Evolutionary conservation across 2,113 vertebrate species (phyloP).

Genomic region (Pipa parva): DNA sequence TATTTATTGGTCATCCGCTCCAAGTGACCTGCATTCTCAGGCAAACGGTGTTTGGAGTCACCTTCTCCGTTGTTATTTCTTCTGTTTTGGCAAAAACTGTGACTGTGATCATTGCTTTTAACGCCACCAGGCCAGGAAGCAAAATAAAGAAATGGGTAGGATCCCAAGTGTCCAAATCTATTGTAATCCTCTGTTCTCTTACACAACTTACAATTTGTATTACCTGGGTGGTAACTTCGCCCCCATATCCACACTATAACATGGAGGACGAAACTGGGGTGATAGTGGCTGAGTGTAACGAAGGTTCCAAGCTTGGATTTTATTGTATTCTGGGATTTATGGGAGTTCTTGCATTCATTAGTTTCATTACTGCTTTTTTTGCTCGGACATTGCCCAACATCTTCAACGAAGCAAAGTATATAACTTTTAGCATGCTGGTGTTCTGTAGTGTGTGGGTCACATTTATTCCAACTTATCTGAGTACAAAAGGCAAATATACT

Average conservation of each 20-base stretch:
- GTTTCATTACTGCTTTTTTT: slow-evolving; percentile 29
- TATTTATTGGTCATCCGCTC: slow-evolving; percentile 29
- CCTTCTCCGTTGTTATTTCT: slow-evolving; percentile 37
- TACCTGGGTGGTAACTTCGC: slow-evolving; percentile 14
- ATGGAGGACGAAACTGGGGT: background rate
- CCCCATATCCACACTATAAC: slow-evolving; percentile 13
- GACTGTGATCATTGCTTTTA: slow-evolving; percentile 39
- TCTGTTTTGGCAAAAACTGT: slow-evolving; percentile 40
- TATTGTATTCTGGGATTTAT: slow-evolving; percentile 39
- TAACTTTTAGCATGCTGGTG: slow-evolving; percentile 38
- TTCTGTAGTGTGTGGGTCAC: slow-evolving; percentile 29
- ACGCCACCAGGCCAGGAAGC: slow-evolving; percentile 19
- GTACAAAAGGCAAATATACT: slow-evolving; percentile 2
- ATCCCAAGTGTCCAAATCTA: slow-evolving; percentile 1
- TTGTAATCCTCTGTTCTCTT: slow-evolving; percentile 21
- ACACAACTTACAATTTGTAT: slow-evolving; percentile 23
- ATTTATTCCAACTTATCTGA: slow-evolving; percentile 25
- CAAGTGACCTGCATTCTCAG: slow-evolving; percentile 11
- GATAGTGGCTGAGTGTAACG: slow-evolving; percentile 32
- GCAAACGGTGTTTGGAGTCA: slow-evolving; percentile 29
- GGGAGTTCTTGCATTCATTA: slow-evolving; percentile 28
- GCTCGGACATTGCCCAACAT: slow-evolving; percentile 19
- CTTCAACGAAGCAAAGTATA: slow-evolving; percentile 34
- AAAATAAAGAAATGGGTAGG: slow-evolving; percentile 29
- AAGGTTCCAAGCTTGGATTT: slow-evolving; percentile 33